Base-by-base conservation (phyloP, 1,140 invertebrate genomes). In the Cheumatopsyche charites region DNA sequence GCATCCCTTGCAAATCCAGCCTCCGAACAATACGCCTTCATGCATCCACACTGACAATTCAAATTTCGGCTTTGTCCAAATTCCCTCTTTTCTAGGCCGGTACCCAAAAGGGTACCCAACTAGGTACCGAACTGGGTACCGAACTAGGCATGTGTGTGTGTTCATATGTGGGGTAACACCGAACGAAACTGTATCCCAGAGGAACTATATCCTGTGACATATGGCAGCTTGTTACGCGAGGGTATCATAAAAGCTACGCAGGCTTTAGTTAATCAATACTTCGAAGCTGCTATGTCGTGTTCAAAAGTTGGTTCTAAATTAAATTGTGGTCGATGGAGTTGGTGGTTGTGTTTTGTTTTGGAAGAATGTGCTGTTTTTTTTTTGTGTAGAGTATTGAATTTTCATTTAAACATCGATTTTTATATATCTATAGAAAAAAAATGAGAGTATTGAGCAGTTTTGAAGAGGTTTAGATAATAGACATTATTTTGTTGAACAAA, bases 141-240 rank as follows among this genome's bases (percentile, higher is more conserved):
- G 3, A 36, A 4, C 29, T 9, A 36, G 29, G 43, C 13, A 13
- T 47, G 15, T n/a, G 43, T 47, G 29, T 58, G 11, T 21, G 29
- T 63, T 9, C 42, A 15, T 63, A 29, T 42, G 36, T 19, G 23
- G 42, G 42, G 67, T 29, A 23, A 13, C 7, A 12, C 23, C 67
- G 36, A 21, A 26, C 67, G 25, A 68, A 68, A 43, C 67, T 23
- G 25, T 61, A n/a, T 68, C 67, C 67, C 67, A 2, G 17, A 61
- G 67, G 67, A 68, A 58, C 67, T 55, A 68, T 68, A 58, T 68
- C 67, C 67, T 55, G 67, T 68, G 67, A 68, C 67, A 68, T 61
- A 68, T 68, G 36, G 67, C 36, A 61, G 67, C 47, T 61, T 68
- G 47, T 55, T 29, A 41, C 47, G 26, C 52, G 45, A 3, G 67